Conservation (phyloP, 2,888 invertebrate species). For the Lasioglossum pauxillum region DNA sequence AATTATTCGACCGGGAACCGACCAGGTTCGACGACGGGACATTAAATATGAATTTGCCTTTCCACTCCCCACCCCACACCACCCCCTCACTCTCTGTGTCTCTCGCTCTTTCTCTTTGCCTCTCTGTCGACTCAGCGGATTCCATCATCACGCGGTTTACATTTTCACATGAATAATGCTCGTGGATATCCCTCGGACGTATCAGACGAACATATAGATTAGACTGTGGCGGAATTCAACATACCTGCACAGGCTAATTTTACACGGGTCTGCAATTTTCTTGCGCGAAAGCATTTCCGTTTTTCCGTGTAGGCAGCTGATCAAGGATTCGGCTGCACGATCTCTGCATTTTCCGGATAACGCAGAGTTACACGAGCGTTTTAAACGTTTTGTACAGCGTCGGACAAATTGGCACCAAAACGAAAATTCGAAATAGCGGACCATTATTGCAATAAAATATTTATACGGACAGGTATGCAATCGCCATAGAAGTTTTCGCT, state of each 20-base stretch:
- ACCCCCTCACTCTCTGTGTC: not conserved
- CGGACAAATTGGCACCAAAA: not conserved
- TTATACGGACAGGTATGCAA: too few species aligned
- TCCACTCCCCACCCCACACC: not conserved
- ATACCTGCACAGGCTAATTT: not conserved
- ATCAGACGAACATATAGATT: constrained; percentile 11
- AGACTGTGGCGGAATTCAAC: constrained; percentile 34
- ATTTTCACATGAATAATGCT: constrained; percentile 32
- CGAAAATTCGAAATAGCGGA: not conserved
- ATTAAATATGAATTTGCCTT: constrained; percentile 62
- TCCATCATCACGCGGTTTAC: constrained; percentile 46
- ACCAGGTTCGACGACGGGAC: constrained; percentile 27
- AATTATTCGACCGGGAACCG: constrained; percentile 54
- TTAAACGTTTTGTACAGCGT: not conserved
- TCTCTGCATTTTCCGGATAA: not conserved
- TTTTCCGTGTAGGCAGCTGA: not conserved
- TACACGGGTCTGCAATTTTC: constrained; percentile 11
- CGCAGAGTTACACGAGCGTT: not conserved
- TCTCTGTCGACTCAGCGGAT: constrained; percentile 18
- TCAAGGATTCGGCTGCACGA: not conserved
- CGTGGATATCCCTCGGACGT: not conserved
- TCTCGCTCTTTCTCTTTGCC: not conserved
- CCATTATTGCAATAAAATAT: too few species aligned
- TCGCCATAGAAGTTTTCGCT: too few species aligned
- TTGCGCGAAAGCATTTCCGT: not conserved